These are phyloP conservation scores for Silurus meridionalis DNA, from an alignment of 2,113 vertebrate genomes.

Conservation along the genomic window DNA sequence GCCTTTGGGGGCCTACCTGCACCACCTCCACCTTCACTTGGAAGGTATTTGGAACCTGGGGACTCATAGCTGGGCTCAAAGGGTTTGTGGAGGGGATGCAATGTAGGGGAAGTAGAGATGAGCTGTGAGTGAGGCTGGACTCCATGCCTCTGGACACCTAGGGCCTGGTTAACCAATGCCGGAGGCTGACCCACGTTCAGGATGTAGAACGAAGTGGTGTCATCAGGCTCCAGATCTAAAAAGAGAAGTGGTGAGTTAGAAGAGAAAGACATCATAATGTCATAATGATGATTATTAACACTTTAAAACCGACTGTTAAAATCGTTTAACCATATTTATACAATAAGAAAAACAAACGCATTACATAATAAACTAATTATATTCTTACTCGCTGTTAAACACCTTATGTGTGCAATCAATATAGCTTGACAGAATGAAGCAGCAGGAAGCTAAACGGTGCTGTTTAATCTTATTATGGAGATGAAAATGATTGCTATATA, in stretches of 20 bases:
- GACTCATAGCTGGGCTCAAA: constrained; percentile 78
- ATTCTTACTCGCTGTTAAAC: neutral
- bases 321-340: neutral
- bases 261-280: neutral
- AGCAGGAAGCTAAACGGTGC: neutral
- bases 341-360: neutral
- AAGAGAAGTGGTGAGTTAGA: constrained; percentile 33
- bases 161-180: constrained; percentile 84
- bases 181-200: constrained; percentile 90
- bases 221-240: constrained; percentile 91
- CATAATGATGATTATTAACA: neutral
- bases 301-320: neutral
- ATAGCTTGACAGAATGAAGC: neutral
- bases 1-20: constrained; percentile 82
- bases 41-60: constrained; percentile 83
- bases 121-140: constrained; percentile 83
- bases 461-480: neutral
- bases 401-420: neutral
- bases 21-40: constrained; percentile 59
- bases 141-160: constrained; percentile 86
- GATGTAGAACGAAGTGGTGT: constrained; percentile 94
- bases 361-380: neutral
- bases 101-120: constrained; percentile 79
- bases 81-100: constrained; percentile 82
- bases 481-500: neutral